Evolutionary conservation across 2,797 vertebrate genomes (phyloP).

Genomic region (Galaxias olidus): DNA sequence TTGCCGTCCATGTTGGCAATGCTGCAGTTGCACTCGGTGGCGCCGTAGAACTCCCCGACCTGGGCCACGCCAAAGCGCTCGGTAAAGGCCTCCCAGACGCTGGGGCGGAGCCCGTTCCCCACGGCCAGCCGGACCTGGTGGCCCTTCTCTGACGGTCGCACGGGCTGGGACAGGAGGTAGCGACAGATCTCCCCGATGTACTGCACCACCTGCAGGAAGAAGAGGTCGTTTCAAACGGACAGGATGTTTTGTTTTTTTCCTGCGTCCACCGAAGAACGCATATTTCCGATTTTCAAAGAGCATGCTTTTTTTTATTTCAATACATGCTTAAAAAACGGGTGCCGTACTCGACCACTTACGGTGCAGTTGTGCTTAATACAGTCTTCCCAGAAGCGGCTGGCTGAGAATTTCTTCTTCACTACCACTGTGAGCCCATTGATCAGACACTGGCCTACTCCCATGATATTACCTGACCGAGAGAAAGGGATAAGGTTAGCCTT

Average conservation of each 20-base stretch:
- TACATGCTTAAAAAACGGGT: no score
- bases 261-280: background rate
- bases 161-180: constrained; percentile 87
- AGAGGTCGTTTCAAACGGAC: background rate
- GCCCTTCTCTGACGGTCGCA: constrained; percentile 73
- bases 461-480: constrained; percentile 84
- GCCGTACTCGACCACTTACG: constrained; percentile 68
- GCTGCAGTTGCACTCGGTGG: constrained; percentile 95
- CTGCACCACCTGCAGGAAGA: constrained; percentile 82
- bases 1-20: constrained; percentile 93
- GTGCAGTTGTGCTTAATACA: constrained; percentile 90
- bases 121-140: constrained; percentile 87
- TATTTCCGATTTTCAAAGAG: no score
- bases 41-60: constrained; percentile 94
- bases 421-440: constrained; percentile 90
- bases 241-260: background rate
- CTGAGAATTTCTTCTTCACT: constrained; percentile 93
- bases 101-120: constrained; percentile 87
- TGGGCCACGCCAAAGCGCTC: constrained; percentile 82
- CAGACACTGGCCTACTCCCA: constrained; percentile 91
- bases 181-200: constrained; percentile 96
- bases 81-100: constrained; percentile 90
- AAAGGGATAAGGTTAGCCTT: constrained; percentile 6
- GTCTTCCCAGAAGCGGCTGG: constrained; percentile 95
- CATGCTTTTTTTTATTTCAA: no score